phyloP scores from a whole-genome alignment of 2,888 invertebrate genomes.

The Thymelicus sylvestris region DNA sequence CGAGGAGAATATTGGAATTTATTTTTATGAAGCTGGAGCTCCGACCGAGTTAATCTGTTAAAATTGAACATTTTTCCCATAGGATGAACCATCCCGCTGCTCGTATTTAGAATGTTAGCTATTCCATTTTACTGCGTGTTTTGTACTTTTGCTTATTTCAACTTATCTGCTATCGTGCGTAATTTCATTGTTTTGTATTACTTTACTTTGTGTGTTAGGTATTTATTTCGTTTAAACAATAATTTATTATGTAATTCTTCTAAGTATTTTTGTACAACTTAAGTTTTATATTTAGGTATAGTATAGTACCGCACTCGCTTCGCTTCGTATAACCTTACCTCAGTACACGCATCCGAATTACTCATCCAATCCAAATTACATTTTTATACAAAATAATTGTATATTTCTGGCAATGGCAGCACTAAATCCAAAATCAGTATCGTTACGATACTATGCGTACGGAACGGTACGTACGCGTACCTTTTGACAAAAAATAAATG shows the following conservation, averaged over 20 bases:
- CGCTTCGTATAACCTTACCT: too few relatives aligned
- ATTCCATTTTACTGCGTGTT: slow-evolving; percentile 11
- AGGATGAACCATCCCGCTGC: slow-evolving; percentile 59
- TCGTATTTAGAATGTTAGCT: slow-evolving; percentile 35
- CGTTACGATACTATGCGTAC: too few relatives aligned
- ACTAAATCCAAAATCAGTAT: too few relatives aligned
- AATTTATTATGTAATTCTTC: background rate
- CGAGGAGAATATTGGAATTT: slow-evolving; percentile 53
- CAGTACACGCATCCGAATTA: too few relatives aligned
- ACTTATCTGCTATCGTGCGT: background rate
- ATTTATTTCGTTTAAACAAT: background rate
- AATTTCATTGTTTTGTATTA: background rate
- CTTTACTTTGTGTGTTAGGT: background rate
- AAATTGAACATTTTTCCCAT: slow-evolving; percentile 74
- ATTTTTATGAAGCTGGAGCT: slow-evolving; percentile 52
- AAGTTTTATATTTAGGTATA: too few relatives aligned
- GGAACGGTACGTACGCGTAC: too few relatives aligned
- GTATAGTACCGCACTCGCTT: too few relatives aligned
- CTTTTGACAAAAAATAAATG: too few relatives aligned
- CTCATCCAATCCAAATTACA: too few relatives aligned
- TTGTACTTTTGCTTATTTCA: background rate
- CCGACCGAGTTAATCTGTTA: slow-evolving; percentile 61
- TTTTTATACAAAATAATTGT: too few relatives aligned
- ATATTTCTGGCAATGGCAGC: too few relatives aligned
- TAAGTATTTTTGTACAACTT: too few relatives aligned